phyloP scores from a whole-genome alignment of 2,888 invertebrate species.

The Melinaea marsaeus region DNA sequence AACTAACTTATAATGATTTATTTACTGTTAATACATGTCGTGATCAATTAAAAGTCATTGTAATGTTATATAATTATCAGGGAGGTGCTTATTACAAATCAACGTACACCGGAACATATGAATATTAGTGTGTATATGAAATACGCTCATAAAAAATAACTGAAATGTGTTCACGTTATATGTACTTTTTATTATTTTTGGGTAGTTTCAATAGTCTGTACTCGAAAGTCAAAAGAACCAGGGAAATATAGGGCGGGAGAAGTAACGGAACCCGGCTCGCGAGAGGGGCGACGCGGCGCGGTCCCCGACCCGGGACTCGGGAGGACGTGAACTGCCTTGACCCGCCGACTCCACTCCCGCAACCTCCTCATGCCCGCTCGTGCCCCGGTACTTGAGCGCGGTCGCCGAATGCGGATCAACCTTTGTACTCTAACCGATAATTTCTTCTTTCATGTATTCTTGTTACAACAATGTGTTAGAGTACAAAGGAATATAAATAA shows the following conservation, averaged over 20 bases:
- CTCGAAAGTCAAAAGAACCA: constrained; percentile 31
- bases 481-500: no score
- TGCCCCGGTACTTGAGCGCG: constrained; percentile 51
- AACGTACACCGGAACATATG: no score
- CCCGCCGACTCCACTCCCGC: constrained; percentile 53
- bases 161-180: no score
- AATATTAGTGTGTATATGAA: no score
- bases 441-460: no score
- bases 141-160: no score
- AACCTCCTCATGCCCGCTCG: constrained; percentile 54
- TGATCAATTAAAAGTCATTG: constrained; percentile 4
- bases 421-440: constrained; percentile 4
- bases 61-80: background rate
- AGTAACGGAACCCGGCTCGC: constrained; percentile 64
- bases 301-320: constrained; percentile 56
- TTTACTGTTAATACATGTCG: no score
- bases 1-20: no score
- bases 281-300: constrained; percentile 45
- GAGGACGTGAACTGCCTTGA: constrained; percentile 59
- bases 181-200: no score
- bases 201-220: no score
- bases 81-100: no score
- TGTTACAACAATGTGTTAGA: no score
- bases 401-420: constrained; percentile 32
- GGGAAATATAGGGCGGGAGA: constrained; percentile 48